Base-by-base conservation (phyloP, 2,888 invertebrate genomes). In the Nymphalis urticae region DNA sequence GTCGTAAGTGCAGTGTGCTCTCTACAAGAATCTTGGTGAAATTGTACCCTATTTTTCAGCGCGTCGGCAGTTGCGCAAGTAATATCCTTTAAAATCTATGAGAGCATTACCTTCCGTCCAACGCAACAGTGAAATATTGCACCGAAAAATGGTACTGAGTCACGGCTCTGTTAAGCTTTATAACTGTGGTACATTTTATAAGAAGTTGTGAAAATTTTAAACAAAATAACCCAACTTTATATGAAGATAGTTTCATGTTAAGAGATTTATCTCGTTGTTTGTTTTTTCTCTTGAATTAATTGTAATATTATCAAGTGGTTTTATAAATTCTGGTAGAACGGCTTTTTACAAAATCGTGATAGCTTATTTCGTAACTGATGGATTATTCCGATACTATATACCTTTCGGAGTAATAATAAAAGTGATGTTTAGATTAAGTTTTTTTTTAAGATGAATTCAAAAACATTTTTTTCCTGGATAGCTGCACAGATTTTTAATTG, bases 1-100 rank as follows among this genome's bases (percentile, higher is more conserved):
- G 48, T 62, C 64, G 58, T 61, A 69, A 65, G 64, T 62, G 66
- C 66, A 64, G 48, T 62, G 61, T 62, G 54, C 67, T 36, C 53
- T 65, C 51, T 66, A 63, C 66, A 58, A 68, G 64, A 36, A 58
- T 62, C 64, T 64, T 59, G 68, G 54, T 56, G 47, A 65, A 58
- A 68, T 63, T 62, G 62, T 56, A 56, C 62, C 60, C 58, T 56
- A 70, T 68, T 73, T 54, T 64, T 70, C 66, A 64, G 64, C 62
- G 65, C 54, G 62, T 58, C 60, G 63, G 59, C 58, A 61, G 65
- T 64, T 64, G 61, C 60, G 64, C 59, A 56, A 61, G 64, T 68
- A 64, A 64, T 60, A 66, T 61, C 48, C 63, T 64, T 64, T 63
- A 70, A 67, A 70, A 64, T 70, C 58, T 51, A 53, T 70, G 50